phyloP scores from a whole-genome alignment of 2,797 vertebrate species.

The Hafferia zeledoni region DNA sequence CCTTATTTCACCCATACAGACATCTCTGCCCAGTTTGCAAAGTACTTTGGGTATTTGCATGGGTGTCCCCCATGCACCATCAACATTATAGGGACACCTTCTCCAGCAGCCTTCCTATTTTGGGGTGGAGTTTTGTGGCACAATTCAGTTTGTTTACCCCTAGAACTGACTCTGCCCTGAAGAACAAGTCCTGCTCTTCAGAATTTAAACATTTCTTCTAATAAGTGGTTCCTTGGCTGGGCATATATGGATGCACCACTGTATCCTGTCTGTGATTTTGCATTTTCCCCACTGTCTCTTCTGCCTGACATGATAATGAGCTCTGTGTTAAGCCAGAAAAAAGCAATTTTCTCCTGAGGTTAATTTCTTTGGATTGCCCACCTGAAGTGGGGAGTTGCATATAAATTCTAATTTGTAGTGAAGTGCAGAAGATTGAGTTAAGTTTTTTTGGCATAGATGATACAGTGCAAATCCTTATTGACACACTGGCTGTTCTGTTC shows the following conservation, averaged over 20 bases:
- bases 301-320: constrained; percentile 53
- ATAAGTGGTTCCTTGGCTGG: neutral
- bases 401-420: constrained; percentile 53
- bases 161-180: neutral
- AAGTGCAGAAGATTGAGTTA: constrained; percentile 29
- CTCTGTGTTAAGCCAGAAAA: constrained; percentile 49
- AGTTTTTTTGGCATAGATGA: neutral
- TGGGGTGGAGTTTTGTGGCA: accelerated
- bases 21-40: neutral
- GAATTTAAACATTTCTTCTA: neutral
- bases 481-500: neutral
- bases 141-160: neutral
- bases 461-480: constrained; percentile 33
- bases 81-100: accelerated
- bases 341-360: constrained; percentile 63
- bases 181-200: neutral
- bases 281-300: constrained; percentile 34
- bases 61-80: accelerated
- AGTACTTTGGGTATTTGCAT: neutral
- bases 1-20: accelerated
- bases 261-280: neutral
- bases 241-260: neutral
- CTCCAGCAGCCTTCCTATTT: accelerated
- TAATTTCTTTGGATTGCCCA: constrained; percentile 54
- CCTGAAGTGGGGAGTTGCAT: constrained; percentile 49